These are phyloP conservation scores for Drosophila triauraria DNA, from an alignment of 1,140 invertebrate species.

Conservation along the genomic window DNA sequence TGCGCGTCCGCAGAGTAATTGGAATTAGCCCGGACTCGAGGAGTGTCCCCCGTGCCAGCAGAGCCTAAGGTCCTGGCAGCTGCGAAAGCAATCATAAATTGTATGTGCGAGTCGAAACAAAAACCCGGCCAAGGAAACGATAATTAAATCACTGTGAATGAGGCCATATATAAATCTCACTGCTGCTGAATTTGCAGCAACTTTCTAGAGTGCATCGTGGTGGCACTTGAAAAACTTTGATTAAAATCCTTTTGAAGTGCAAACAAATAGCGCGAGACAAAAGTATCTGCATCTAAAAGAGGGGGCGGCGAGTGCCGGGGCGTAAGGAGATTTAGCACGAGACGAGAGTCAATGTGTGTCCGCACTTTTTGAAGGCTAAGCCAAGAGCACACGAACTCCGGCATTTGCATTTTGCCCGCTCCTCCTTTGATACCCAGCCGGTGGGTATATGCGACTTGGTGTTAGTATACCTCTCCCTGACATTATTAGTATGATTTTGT, in stretches of 20 bases:
- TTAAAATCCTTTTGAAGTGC: conserved; percentile 82
- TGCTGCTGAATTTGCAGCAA: conserved; percentile 11
- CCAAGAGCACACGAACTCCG: conserved; percentile 43
- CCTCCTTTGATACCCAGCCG: conserved; percentile 3
- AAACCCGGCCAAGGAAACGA: conserved; percentile 38
- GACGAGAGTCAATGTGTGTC: conserved; percentile 60
- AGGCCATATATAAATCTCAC: conserved; percentile 63
- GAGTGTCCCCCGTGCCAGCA: not conserved
- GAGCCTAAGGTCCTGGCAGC: conserved; percentile 23
- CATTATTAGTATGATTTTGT: too few relatives aligned
- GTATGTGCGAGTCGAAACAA: conserved; percentile 22
- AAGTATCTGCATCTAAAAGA: conserved; percentile 29
- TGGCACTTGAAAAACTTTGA: conserved; percentile 79
- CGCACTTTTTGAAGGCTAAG: conserved; percentile 71
- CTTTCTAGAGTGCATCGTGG: conserved; percentile 47
- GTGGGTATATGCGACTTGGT: not conserved
- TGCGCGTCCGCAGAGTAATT: conserved; percentile 25
- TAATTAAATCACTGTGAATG: conserved; percentile 77
- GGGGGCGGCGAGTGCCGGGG: not conserved
- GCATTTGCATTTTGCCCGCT: conserved; percentile 51
- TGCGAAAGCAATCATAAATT: conserved; percentile 64
- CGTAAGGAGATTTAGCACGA: conserved; percentile 12
- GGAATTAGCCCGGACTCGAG: conserved; percentile 21
- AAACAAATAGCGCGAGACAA: conserved; percentile 78
- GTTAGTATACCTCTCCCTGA: not conserved